Evolutionary conservation across 1,140 invertebrate genomes (phyloP), one percentile per base, ranked within the genome.

Genomic region (Drosophila sulfurigaster): DNA sequence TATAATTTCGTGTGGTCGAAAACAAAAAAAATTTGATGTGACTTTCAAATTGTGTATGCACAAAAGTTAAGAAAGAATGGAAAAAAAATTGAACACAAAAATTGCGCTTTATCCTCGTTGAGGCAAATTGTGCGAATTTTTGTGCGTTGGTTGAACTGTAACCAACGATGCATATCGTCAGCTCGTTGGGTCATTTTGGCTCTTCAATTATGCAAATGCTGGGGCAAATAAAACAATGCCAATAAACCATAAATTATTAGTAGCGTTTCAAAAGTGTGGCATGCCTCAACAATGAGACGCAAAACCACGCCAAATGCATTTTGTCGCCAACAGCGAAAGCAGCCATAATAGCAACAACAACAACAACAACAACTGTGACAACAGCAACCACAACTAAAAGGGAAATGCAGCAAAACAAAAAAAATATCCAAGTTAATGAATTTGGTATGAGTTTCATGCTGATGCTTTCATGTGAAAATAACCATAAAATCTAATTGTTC

Each of bases 141-240:
- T 45, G 52, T 49, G 3, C 20, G 20, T 49, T 73, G 58, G 49
- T 65, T 58, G 11, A 41, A 46, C 28, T 20, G n/a, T 60, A 59
- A 32, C 8, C 60, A 59, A 32, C 8, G 38, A 11, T 3, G 3
- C 10, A 10, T 11, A 41, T 3, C 28, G 35, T 54, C 51, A 35
- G n/a, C n/a, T 43, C n/a, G 41, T 63, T 76, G 8, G 60, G 30
- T 43, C 52, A 64, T 76, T 77, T 77, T 20, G 64, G 54, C 51
- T 64, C 46, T 62, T 81, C 60, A 82, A 82, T 81, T 82, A 78
- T 82, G 75, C 70, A 82, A 78, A 82, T 78, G 3, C 13, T 25
- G 15, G 1, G 54, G 32, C 57, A 62, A 63, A 73, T 52, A 70
- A 56, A 71, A 48, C 30, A 69, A 73, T 59, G 41, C 64, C 46